Evolutionary conservation across 1,140 invertebrate species (phyloP).

Genomic region (Laupala kohalensis): DNA sequence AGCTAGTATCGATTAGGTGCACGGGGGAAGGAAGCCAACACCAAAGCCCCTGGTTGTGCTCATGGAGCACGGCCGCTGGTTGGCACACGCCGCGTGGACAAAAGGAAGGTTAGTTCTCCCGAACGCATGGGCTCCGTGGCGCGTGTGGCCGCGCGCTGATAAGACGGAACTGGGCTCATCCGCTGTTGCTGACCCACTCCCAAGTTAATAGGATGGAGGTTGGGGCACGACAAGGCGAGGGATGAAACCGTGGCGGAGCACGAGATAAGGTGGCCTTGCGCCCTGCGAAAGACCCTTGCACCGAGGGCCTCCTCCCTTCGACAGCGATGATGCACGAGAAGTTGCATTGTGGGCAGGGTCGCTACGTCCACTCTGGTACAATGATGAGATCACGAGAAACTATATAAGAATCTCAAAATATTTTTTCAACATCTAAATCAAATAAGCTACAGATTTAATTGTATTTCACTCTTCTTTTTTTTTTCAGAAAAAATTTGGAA

Average conservation of each 20-base stretch:
- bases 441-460: too few species aligned
- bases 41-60: neutral
- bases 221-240: neutral
- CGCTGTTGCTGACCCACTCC: too few species aligned
- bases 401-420: too few species aligned
- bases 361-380: too few species aligned
- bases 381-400: too few species aligned
- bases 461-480: too few species aligned
- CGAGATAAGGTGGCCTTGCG: neutral
- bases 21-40: neutral
- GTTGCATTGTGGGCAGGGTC: too few species aligned
- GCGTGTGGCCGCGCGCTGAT: neutral
- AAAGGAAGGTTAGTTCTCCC: neutral
- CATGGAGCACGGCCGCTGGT: neutral
- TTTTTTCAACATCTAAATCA: too few species aligned
- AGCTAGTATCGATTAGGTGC: neutral
- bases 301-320: too few species aligned
- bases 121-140: neutral
- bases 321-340: too few species aligned
- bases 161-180: neutral
- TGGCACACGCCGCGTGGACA: neutral
- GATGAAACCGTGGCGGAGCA: neutral
- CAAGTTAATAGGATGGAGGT: neutral
- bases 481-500: too few species aligned
- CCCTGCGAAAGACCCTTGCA: too few species aligned